Base-by-base conservation (phyloP, 2,797 vertebrate species). In the Scleropages formosus region DNA sequence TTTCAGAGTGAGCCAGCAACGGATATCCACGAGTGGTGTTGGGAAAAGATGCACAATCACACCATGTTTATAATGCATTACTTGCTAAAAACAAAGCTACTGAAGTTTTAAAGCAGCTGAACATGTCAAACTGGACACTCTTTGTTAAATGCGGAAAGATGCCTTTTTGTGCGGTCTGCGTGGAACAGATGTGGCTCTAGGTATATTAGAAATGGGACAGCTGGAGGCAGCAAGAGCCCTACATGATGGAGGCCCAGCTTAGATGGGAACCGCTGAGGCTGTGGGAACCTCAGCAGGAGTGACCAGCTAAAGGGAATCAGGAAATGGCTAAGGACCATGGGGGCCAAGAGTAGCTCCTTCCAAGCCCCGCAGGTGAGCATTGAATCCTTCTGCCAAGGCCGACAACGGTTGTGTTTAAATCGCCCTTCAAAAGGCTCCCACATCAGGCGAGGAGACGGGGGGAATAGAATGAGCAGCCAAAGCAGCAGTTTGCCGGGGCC, bases 381-480 rank as follows among this genome's bases (percentile, higher is more conserved):
- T 58, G 58, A 71, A 58, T 71, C 69, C 69, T 69, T 58, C 69
- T 69, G 7, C 16, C n/a, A 53, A 15, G n/a, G 51, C 69, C 18
- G 51, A 71, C 31, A 71, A 58, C 6, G 69, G 39, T 53, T 58
- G 69, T 58, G 69, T 71, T 58, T 71, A 71, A 71, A 71, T 71
- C 49, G 51, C 26, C 26, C 58, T 71, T 71, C 69, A 59, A 71
- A 71, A 27, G 69, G 18, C 69, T 71, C 69, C 16, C 49, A 69
- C 69, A 71, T 71, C 69, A 71, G 69, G 69, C 56, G 51, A 26
- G n/a, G 26, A 31, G 51, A 53, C 26, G 51, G 13, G 16, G 69
- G 24, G 27, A 20, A 20, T n/a, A 31, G 51, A 71, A 58, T 15
- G 49, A 27, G 46, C 61, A 13, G 61, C n/a, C 20, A 39, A 16